phyloP scores from a whole-genome alignment of 2,113 vertebrate genomes.

The Limnothrissa miodon region DNA sequence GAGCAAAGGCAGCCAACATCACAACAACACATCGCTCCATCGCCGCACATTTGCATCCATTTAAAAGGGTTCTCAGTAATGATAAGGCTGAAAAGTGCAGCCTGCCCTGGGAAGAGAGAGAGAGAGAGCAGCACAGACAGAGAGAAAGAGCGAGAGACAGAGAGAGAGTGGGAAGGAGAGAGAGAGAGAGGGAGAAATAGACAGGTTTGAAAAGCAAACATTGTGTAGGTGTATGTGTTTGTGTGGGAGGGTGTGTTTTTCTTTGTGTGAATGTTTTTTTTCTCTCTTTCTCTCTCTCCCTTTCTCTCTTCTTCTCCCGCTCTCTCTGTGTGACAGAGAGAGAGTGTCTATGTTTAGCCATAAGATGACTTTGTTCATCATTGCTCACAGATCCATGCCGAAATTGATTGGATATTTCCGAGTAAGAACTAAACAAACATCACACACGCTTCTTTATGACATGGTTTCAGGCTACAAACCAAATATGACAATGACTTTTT shows the following conservation, averaged over 20 bases:
- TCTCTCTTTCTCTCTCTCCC: neutral
- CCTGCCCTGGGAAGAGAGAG: neutral
- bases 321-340: neutral
- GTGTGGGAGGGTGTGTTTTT: neutral
- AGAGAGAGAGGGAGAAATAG: neutral
- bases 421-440: slow-evolving; percentile 8
- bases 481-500: neutral
- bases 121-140: neutral
- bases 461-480: neutral
- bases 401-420: slow-evolving; percentile 30
- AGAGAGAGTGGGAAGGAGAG: slow-evolving; percentile 2
- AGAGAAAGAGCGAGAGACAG: slow-evolving; percentile 4
- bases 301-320: neutral
- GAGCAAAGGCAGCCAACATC: slow-evolving; percentile 30
- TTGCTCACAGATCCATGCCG: slow-evolving; percentile 22
- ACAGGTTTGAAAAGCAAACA: neutral
- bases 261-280: neutral
- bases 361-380: slow-evolving; percentile 13
- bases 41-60: slow-evolving; percentile 27
- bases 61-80: slow-evolving; percentile 24
- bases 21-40: slow-evolving; percentile 23
- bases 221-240: neutral
- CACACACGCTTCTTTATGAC: neutral
- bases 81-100: slow-evolving; percentile 26
- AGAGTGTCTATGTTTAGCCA: slow-evolving; percentile 9